A percentile compares a stretch with the other conserved stretches of the same genome.
Evolutionary conservation across 2,888 invertebrate species (phyloP).

Genomic region (Proisotoma minuta): DNA sequence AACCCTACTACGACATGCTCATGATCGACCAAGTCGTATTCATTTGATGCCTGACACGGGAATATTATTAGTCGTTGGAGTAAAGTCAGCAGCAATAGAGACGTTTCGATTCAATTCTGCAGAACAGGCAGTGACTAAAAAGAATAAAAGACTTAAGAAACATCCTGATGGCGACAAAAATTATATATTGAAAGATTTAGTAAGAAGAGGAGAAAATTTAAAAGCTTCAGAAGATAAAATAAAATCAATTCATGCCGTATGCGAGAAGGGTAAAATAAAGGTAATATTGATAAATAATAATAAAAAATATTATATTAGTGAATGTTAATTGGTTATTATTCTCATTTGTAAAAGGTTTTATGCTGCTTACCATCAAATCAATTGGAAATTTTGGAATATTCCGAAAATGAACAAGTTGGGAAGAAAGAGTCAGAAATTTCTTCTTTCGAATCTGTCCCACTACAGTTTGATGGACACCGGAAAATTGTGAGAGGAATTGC

Average conservation of each 20-base stretch:
- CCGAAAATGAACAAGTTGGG: constrained; percentile 7
- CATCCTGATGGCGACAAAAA: constrained; percentile 51
- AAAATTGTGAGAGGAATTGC: constrained; percentile 80
- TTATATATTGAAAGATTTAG: constrained; percentile 37
- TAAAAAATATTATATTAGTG: neutral
- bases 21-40: constrained; percentile 33
- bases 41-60: constrained; percentile 34
- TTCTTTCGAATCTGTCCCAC: constrained; percentile 2
- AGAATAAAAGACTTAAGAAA: constrained; percentile 74
- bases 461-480: constrained; percentile 68
- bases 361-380: constrained; percentile 46
- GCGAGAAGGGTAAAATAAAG: constrained; percentile 58
- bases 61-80: constrained; percentile 30
- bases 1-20: constrained; percentile 36
- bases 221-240: constrained; percentile 52
- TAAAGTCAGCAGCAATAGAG: constrained; percentile 58
- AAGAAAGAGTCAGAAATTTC: neutral
- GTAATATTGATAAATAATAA: neutral
- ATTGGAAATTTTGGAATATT: constrained; percentile 33
- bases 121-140: constrained; percentile 65
- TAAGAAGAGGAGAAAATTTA: constrained; percentile 34
- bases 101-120: constrained; percentile 73
- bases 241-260: constrained; percentile 65
- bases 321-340: constrained; percentile 8
- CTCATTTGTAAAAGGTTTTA: constrained; percentile 32